Conservation (phyloP, 2,113 vertebrate genomes). For the Vicugna pacos region DNA sequence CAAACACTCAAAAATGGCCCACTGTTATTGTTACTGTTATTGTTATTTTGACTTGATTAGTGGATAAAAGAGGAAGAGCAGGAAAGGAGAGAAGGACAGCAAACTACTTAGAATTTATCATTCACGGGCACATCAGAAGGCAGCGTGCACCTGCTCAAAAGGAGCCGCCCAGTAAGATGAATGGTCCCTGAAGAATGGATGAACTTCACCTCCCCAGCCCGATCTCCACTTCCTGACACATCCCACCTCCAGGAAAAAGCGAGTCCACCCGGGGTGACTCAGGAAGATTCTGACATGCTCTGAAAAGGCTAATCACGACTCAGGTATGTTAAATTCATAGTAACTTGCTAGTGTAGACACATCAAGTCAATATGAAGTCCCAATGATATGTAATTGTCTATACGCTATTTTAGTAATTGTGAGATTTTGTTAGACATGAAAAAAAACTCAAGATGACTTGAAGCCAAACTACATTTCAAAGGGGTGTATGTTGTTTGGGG, state of each 20-base stretch:
- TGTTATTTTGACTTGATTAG: not conserved
- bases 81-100: not conserved
- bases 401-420: slow-evolving; percentile 20
- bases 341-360: not conserved
- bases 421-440: not conserved
- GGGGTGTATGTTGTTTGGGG: not conserved
- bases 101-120: not conserved
- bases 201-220: not conserved
- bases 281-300: not conserved
- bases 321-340: not conserved
- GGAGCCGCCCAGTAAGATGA: not conserved
- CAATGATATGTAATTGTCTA: slow-evolving; percentile 22
- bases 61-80: not conserved
- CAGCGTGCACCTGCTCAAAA: not conserved
- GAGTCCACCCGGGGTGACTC: not conserved
- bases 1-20: not conserved
- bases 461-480: slow-evolving; percentile 25
- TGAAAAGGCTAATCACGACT: not conserved
- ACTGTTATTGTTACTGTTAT: not conserved
- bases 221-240: not conserved
- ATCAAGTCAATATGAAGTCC: slow-evolving; percentile 11
- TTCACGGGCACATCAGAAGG: not conserved
- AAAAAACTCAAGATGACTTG: slow-evolving; percentile 16
- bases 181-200: not conserved
- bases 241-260: not conserved